Evolutionary conservation across 2,797 vertebrate species (phyloP), one percentile per base, ranked within the genome.

Genomic region (Sarcophilus harrisii): DNA sequence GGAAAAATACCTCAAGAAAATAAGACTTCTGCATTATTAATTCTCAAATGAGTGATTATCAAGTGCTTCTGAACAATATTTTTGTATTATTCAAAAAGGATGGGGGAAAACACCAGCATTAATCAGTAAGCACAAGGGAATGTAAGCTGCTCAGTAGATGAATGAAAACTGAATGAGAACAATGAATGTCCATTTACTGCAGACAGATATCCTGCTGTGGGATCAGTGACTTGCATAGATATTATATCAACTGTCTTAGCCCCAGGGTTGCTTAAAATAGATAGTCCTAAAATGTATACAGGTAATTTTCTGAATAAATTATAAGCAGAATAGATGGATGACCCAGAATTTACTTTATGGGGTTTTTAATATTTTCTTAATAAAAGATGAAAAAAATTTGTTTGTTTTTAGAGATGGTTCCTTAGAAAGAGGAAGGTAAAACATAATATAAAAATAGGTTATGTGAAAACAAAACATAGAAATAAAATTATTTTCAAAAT

Each of bases 1-100:
- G 57, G 24, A 96, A 96, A 96, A 95, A 93, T 58, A 89, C 32
- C 92, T 91, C 90, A 96, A 9, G 96, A 93, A 54, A 93, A 94
- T 93, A 57, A n/a, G 38, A 91, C 60, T 92, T n/a, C 93, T 96
- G 93, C 89, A 92, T 93, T 87, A 87, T 81, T 81, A 92, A 95
- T 96, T 89, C 2, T 92, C 55, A 91, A 60, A 29, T 90, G 95
- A 95, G 32, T 93, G 28, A 94, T 92, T 93, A 90, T 29, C 58
- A 96, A 93, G 3, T 0, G 1, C 58, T 95, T 93, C 54, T 94
- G 5, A 57, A 96, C 54, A 81, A 96, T 6, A n/a, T 90, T 93
- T 96, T 96, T 58, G 59, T 87, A 55, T 90, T 96, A 92, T 87
- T 49, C 73, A 89, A 94, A 94, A 87, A 57, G 18, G 94, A 93